Conservation (phyloP, 2,888 invertebrate species). For the Heliconius sara region DNA sequence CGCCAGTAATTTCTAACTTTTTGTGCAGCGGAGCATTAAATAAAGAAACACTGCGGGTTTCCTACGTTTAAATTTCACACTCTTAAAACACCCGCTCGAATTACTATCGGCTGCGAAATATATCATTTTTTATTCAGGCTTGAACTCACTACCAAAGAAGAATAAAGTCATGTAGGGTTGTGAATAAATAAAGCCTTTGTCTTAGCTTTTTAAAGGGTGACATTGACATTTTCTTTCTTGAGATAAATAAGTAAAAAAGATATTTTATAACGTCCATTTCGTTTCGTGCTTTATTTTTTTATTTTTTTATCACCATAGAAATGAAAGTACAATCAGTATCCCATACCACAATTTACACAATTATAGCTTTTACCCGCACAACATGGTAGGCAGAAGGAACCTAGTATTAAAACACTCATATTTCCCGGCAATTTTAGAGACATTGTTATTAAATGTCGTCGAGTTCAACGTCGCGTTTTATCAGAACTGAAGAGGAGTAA, state of each 20-base stretch:
- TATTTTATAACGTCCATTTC: not conserved
- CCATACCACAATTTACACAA: too few relatives aligned
- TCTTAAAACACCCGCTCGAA: constrained; percentile 24
- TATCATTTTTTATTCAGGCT: constrained; percentile 22
- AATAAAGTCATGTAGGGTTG: not conserved
- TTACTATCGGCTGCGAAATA: constrained; percentile 25
- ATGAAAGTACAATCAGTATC: too few relatives aligned
- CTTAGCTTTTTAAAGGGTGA: not conserved
- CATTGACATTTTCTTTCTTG: not conserved
- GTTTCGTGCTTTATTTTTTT: not conserved
- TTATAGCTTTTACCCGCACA: not conserved
- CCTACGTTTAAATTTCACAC: constrained; percentile 17
- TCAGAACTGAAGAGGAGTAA: too few relatives aligned
- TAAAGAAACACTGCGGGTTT: constrained; percentile 15
- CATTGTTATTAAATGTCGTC: not conserved
- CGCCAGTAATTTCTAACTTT: constrained; percentile 1
- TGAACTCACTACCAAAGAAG: not conserved
- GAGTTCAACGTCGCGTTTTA: not conserved
- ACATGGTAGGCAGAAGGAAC: too few relatives aligned
- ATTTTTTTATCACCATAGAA: not conserved
- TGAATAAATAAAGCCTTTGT: constrained; percentile 15
- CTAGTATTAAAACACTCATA: too few relatives aligned
- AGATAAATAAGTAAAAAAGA: not conserved
- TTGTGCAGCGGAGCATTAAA: constrained; percentile 2
- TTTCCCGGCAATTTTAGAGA: not conserved